Percentiles rank a stretch among this genome's conserved stretches.
These are phyloP conservation scores for Branchellion lobata DNA, from an alignment of 2,888 invertebrate genomes.

Conservation along the genomic window DNA sequence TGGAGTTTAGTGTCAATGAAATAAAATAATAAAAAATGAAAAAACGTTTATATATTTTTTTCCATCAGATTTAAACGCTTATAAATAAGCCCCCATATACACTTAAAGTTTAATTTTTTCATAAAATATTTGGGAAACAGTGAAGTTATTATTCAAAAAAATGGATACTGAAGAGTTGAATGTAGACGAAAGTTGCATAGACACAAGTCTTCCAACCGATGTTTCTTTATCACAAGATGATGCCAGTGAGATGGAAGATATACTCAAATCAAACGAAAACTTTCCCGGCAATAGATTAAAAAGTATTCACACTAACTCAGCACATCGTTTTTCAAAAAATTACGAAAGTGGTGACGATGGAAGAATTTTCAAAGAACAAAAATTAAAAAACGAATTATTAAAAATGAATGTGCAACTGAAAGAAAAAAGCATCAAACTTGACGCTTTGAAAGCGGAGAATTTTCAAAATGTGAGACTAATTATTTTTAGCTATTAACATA, in stretches of 20 bases:
- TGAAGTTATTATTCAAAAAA: too few relatives aligned
- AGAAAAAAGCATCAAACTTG: background rate
- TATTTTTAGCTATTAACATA: background rate
- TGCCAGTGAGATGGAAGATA: background rate
- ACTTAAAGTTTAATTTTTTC: too few relatives aligned
- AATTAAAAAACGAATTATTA: conserved; percentile 5
- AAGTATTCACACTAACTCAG: background rate
- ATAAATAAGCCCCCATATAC: too few relatives aligned
- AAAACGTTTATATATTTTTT: too few relatives aligned
- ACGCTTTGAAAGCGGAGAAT: conserved; percentile 11
- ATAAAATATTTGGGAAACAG: too few relatives aligned
- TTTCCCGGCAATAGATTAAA: background rate
- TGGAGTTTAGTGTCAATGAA: too few relatives aligned
- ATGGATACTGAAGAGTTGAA: background rate
- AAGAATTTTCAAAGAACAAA: background rate
- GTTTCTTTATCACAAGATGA: conserved; percentile 2
- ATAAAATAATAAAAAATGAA: too few relatives aligned
- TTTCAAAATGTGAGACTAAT: background rate
- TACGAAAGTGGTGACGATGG: background rate
- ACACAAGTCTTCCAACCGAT: conserved; percentile 19
- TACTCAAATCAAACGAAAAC: background rate
- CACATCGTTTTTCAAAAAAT: background rate
- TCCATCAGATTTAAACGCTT: too few relatives aligned
- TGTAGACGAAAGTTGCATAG: conserved; percentile 7
- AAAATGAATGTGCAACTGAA: conserved; percentile 16